phyloP scores from a whole-genome alignment of 2,888 invertebrate genomes.

The Acheta domesticus region DNA sequence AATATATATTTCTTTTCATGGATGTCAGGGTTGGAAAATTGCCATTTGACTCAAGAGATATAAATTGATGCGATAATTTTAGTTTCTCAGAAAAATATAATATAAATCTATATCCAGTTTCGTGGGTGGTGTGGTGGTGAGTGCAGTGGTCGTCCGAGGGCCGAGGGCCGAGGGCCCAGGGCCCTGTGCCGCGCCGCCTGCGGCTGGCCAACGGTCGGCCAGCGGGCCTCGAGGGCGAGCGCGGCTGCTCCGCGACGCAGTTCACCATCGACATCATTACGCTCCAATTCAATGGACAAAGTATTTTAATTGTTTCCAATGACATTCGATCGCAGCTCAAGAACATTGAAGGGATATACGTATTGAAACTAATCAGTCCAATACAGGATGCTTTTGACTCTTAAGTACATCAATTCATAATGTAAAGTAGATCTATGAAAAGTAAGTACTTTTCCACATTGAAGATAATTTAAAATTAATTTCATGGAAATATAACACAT shows the following conservation, averaged over 20 bases:
- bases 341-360: slow-evolving; percentile 18
- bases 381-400: slow-evolving; percentile 18
- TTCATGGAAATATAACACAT: slow-evolving; percentile 18
- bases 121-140: not conserved
- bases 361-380: slow-evolving; percentile 18
- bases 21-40: slow-evolving; percentile 1
- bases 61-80: slow-evolving; percentile 4
- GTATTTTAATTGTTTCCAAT: slow-evolving; percentile 9
- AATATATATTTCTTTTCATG: slow-evolving; percentile 18
- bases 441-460: slow-evolving; percentile 18
- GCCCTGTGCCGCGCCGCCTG: too few relatives aligned
- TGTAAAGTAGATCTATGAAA: slow-evolving; percentile 18
- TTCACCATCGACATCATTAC: not conserved
- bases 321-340: slow-evolving; percentile 18
- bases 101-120: not conserved
- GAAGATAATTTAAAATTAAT: slow-evolving; percentile 18
- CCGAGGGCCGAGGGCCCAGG: too few relatives aligned
- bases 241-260: not conserved
- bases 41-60: not conserved
- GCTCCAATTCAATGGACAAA: not conserved
- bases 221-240: too few relatives aligned
- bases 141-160: not conserved
- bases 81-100: not conserved
- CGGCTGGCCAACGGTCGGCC: too few relatives aligned
- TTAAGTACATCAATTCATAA: slow-evolving; percentile 6